Percentiles rank a stretch among this genome's conserved stretches.
phyloP scores from a whole-genome alignment of 2,888 invertebrate genomes.

The Gibbula magus region DNA sequence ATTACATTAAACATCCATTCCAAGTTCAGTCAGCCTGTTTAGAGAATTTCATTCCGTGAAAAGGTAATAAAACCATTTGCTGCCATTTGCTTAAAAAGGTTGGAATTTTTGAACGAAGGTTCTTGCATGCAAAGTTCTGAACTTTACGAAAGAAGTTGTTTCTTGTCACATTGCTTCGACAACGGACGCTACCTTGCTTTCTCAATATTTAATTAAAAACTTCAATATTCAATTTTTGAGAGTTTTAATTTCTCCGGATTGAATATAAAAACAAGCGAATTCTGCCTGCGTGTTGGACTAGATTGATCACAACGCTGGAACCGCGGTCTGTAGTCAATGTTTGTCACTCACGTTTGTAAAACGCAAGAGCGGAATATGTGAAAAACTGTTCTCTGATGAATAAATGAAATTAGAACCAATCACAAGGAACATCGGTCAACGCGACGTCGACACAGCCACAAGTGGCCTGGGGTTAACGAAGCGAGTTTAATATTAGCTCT shows the following conservation, averaged over 20 bases:
- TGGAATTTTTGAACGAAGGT: too few species aligned
- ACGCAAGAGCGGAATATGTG: background rate
- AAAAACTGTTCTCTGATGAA: background rate
- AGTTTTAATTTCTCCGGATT: conserved; percentile 10
- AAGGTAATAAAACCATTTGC: conserved; percentile 5
- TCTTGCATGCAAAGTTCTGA: background rate
- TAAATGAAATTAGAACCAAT: background rate
- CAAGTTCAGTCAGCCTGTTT: background rate
- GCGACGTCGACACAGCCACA: background rate
- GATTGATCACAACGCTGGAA: background rate
- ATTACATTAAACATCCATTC: background rate
- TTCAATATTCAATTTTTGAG: background rate
- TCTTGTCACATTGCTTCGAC: background rate
- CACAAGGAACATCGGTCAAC: background rate
- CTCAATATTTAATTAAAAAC: background rate
- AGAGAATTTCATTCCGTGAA: background rate
- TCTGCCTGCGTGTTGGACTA: background rate
- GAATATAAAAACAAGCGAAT: background rate
- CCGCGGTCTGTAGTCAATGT: background rate
- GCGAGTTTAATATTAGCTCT: too few species aligned
- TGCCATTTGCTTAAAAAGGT: background rate
- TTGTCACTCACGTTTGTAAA: background rate
- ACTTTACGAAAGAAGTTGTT: background rate
- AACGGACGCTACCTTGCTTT: background rate
- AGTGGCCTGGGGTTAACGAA: too few species aligned